Base-by-base conservation (phyloP, 35 echinoderm and acorn worm genomes). In the Acanthaster planci region DNA sequence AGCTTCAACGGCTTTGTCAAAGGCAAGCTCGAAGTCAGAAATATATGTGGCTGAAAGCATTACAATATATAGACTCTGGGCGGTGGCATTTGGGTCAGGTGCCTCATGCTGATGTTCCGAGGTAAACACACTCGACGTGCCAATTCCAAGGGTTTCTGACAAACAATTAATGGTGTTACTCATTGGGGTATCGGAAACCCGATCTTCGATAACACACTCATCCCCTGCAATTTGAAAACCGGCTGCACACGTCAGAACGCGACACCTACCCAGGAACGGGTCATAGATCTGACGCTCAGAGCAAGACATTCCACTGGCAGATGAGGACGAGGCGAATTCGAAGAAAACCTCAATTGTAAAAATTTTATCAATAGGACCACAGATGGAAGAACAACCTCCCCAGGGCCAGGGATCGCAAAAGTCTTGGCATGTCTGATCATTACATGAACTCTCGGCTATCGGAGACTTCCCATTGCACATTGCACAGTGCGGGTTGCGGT, bases 401-500 rank as follows among this genome's bases (percentile, higher is more conserved):
- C 40, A 53, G 44, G 2, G 27, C 30, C 29, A 12, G 8, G 40
- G 79, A 23, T 3, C 9, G 12, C 40, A 32, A 17, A 12, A 44
- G n/a, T 22, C 15, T 10, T 18, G 18, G 44, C 44, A 51, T 5
- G 10, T 18, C 30, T 30, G 40, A 51, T 81, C 42, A 10, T 27
- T 16, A 31, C 42, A 51, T 15, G 29, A 52, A 29, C 52, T 31
- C 30, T 57, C 26, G 9, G 56, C 9, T 7, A 59, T 32, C 6
- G 30, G 2, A 3, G 4, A 0, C 64, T 26, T 12, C 32, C 54
- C 81, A 57, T 83, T 83, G 32, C 81, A 57, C 30, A 57, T 16
- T 2, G 27, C 81, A 58, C 81, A 83, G 38, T 83, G 81, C 8
- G 52, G 81, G 54, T 83, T 83, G 37, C 81, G 12, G 32, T 51